Conservation (phyloP, 2,113 vertebrate species). For the Corydoras sp. region DNA sequence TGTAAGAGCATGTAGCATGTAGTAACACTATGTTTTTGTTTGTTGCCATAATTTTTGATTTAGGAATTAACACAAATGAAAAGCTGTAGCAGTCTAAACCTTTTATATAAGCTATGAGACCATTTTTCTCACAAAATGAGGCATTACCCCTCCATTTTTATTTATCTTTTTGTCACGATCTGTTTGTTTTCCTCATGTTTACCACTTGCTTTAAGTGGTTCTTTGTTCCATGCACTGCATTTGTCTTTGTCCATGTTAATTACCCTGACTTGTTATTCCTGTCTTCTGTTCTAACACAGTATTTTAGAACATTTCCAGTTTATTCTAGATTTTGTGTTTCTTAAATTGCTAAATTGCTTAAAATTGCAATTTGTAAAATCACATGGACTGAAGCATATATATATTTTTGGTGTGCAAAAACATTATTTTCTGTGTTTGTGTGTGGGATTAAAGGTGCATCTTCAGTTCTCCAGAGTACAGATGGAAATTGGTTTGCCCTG, state of each 20-base stretch:
- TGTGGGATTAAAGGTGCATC: slow-evolving; percentile 47
- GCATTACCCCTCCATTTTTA: too few species aligned
- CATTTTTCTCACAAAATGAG: too few species aligned
- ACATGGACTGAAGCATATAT: not conserved
- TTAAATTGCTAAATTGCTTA: too few species aligned
- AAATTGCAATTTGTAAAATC: not conserved
- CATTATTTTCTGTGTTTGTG: not conserved
- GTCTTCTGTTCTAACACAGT: not conserved
- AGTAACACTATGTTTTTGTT: too few species aligned
- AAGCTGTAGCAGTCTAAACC: too few species aligned
- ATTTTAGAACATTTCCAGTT: not conserved
- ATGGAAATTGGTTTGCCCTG: slow-evolving; percentile 91
- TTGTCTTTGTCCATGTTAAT: too few species aligned
- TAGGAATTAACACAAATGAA: too few species aligned
- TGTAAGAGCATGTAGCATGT: slow-evolving; percentile 59
- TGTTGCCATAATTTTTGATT: too few species aligned
- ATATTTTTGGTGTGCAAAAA: not conserved
- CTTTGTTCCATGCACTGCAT: not conserved
- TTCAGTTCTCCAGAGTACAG: slow-evolving; percentile 78
- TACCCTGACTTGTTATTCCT: too few species aligned
- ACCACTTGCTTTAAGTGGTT: not conserved
- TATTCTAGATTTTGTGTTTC: too few species aligned
- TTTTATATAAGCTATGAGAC: too few species aligned
- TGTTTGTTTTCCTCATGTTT: not conserved
- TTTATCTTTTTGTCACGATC: not conserved